Base-by-base conservation (phyloP, 2,888 invertebrate species). In the Leptopterna dolabrata region DNA sequence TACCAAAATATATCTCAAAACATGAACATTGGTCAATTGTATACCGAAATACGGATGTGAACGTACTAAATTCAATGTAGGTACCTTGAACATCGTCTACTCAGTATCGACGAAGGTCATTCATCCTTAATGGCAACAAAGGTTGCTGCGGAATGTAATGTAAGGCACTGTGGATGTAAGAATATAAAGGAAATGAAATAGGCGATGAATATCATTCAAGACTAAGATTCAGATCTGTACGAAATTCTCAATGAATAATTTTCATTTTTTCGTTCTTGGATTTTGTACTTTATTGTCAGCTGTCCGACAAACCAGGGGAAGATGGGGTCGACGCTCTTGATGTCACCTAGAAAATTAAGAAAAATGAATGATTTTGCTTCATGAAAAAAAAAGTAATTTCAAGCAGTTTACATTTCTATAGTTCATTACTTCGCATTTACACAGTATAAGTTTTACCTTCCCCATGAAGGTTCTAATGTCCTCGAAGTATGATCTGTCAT, bases 391-490 rank as follows among this genome's bases (percentile, higher is more conserved):
- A 47, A 47, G 14, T 47, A n/a, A n/a, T n/a, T n/a, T n/a, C n/a
- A n/a, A n/a, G n/a, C 4, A 36, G 36, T 36, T 36, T 36, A 36
- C 7, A 36, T 36, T 36, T 36, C 7, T 36, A 7, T 36, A 36
- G 36, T 36, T 4, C 2, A 2, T 2, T 4, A 36, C 36, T 36
- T 36, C 7, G 36, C 2, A 36, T 36, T 36, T 36, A 7, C 4
- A 36, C 2, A 36, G n/a, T n/a, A n/a, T 4, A 36, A 36, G 7
- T 7, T 1, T n/a, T 24, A 97, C 96, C 91, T 96, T 96, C 0
- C 96, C 97, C 95, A 97, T 97, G 91, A 98, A 97, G 29, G 95
- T 95, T 78, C 97, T 94, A 88, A 98, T 97, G 90, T 98, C 97
- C 90, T 97, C 97, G 90, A 97, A 97, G 91, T 95, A 96, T 3